Percentiles rank a stretch among this genome's conserved stretches.
These are phyloP conservation scores for Caenorhabditis briggsae DNA, from an alignment of 1,140 invertebrate genomes.

Conservation along the genomic window DNA sequence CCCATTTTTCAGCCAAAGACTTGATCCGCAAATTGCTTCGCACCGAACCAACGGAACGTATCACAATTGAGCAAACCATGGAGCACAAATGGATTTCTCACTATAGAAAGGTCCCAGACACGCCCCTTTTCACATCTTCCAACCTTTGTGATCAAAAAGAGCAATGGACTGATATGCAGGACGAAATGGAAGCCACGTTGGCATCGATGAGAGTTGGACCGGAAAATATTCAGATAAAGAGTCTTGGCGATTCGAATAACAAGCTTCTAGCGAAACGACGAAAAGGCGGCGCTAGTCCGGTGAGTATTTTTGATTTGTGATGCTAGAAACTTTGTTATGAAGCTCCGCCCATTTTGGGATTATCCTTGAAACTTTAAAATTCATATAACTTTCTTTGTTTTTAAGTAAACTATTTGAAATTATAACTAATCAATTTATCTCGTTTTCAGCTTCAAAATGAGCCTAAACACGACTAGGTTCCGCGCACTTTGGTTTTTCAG, in stretches of 20 bases:
- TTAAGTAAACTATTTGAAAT: background rate
- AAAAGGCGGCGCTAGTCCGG: constrained; percentile 42
- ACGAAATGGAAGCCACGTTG: constrained; percentile 96
- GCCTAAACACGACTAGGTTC: too few species aligned
- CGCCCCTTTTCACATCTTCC: constrained; percentile 82
- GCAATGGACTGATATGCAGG: constrained; percentile 92
- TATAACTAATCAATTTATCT: too few species aligned
- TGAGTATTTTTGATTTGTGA: background rate
- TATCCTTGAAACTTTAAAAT: background rate
- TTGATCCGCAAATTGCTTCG: constrained; percentile 92
- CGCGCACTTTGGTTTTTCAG: too few species aligned
- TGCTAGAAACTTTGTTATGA: background rate
- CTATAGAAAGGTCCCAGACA: constrained; percentile 74
- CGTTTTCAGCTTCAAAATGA: too few species aligned
- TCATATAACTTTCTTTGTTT: background rate
- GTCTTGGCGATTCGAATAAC: constrained; percentile 73
- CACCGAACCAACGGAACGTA: constrained; percentile 89
- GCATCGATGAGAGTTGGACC: constrained; percentile 97
- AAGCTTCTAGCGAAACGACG: constrained; percentile 70
- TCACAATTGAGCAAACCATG: constrained; percentile 92
- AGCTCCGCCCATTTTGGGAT: background rate
- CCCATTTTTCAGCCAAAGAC: constrained; percentile 88
- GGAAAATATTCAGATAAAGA: constrained; percentile 81
- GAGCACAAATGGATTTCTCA: constrained; percentile 88
- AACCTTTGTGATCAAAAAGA: constrained; percentile 86